These are phyloP conservation scores for Diorhabda elongata DNA, from an alignment of 1,140 invertebrate species.

Conservation along the genomic window DNA sequence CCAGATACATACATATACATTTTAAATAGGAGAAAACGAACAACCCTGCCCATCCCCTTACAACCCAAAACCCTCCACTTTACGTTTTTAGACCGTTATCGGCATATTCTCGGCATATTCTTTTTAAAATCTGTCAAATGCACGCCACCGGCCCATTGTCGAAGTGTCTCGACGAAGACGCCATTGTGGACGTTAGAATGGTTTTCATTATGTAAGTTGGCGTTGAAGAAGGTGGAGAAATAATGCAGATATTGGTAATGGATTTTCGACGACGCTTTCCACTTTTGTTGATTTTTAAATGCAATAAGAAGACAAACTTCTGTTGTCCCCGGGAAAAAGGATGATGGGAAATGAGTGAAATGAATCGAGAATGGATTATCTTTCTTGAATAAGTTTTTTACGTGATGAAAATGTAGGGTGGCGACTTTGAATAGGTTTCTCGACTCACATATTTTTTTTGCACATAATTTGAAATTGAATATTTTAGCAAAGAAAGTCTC, in stretches of 20 bases:
- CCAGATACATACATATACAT: neutral
- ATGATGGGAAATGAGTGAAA: neutral
- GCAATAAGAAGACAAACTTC: conserved; percentile 13
- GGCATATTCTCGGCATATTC: conserved; percentile 23
- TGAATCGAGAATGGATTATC: neutral
- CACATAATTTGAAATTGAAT: too few species aligned
- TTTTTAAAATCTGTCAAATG: conserved; percentile 45
- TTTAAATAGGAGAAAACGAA: neutral
- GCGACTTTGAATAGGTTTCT: too few species aligned
- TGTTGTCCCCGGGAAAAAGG: neutral
- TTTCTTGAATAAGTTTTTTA: neutral
- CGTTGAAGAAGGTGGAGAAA: conserved; percentile 40
- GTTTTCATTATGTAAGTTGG: conserved; percentile 44
- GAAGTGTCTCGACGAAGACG: conserved; percentile 37
- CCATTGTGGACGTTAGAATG: conserved; percentile 38
- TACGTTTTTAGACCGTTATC: conserved; percentile 26
- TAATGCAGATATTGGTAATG: conserved; percentile 46
- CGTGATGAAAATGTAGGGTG: too few species aligned
- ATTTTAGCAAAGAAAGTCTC: too few species aligned
- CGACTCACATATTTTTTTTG: too few species aligned
- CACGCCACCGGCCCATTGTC: conserved; percentile 37
- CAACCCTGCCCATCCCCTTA: conserved; percentile 3
- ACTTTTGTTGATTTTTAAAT: conserved; percentile 36
- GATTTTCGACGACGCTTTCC: conserved; percentile 38
- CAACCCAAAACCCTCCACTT: neutral